These are phyloP conservation scores for Daphoenositta chrysoptera DNA, from an alignment of 2,113 vertebrate species.

Conservation along the genomic window DNA sequence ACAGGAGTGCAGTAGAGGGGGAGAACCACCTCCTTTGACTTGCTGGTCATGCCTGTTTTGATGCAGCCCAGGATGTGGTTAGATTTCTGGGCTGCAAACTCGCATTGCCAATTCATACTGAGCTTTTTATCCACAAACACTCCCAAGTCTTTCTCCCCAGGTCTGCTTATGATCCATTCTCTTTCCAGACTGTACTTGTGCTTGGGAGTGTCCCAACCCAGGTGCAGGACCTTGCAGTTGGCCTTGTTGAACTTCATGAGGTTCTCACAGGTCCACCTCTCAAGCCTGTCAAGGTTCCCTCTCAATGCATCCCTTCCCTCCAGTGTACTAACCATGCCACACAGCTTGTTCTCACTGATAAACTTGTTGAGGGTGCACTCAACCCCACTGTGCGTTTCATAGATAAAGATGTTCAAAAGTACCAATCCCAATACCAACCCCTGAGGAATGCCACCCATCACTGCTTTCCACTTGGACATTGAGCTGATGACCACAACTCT, in stretches of 20 bases:
- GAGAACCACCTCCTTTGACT: background rate
- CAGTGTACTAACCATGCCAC: fast-evolving
- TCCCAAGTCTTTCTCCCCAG: background rate
- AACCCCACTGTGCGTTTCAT: fast-evolving
- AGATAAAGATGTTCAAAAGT: background rate
- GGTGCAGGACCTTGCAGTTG: background rate
- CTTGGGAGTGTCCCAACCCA: background rate
- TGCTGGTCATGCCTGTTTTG: background rate
- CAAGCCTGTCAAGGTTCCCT: background rate
- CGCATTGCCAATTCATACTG: background rate
- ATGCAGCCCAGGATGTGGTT: background rate
- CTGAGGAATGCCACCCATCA: background rate
- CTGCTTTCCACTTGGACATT: background rate
- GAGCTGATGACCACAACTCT: fast-evolving
- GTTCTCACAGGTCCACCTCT: background rate
- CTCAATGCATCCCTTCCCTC: background rate
- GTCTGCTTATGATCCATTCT: fast-evolving
- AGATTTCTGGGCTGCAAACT: background rate
- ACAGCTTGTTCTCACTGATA: background rate
- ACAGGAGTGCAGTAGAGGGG: background rate
- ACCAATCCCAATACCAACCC: background rate
- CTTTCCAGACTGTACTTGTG: background rate
- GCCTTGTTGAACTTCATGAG: background rate
- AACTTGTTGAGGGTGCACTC: background rate
- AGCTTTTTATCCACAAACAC: background rate